Evolutionary conservation across 2,888 invertebrate species (phyloP), one percentile per base, ranked within the genome.

Genomic region (Cephus rjabovi): DNA sequence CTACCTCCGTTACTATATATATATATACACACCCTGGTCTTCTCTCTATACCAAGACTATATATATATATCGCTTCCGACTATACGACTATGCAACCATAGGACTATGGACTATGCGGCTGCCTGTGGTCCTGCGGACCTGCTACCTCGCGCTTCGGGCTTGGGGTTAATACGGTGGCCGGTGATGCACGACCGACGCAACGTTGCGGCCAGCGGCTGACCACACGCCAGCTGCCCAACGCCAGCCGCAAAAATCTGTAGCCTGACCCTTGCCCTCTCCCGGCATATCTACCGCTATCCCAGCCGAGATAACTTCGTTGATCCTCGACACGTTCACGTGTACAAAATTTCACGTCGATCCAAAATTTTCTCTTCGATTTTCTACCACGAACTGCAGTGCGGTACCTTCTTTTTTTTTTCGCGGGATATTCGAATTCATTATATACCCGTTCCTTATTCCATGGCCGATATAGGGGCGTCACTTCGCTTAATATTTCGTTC

Each of bases 161-260:
- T 89, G 89, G 89, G 90, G 90, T 89, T 90, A 90, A 90, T 90
- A 90, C 89, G 86, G 89, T 89, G 90, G 88, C 89, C 87, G 87
- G 89, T 90, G 90, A 91, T 90, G 90, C 90, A 91, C 90, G 90
- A 88, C 87, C 89, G 86, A 89, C 89, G 90, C 89, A 88, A 83
- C 87, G 87, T 87, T 89, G 90, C 85, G 90, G 90, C 87, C 86
- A 83, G 82, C 85, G 90, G 90, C 89, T 90, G 87, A 91, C 91
- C 91, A 85, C 91, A 90, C 90, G 88, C 91, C 91, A 91, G 90
- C 88, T 90, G 91, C 89, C 87, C 86, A 81, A 86, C 86, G 86
- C 86, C 83, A 79, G 81, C 88, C 88, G 84, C 87, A 89, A 90
- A 90, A 90, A 90, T 90, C 87, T 88, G 86, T 86, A 86, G 82